A percentile compares a stretch with the other conserved stretches of the same genome.
Evolutionary conservation across 1,140 invertebrate species (phyloP).

Genomic region (Sycophaga agraensis): DNA sequence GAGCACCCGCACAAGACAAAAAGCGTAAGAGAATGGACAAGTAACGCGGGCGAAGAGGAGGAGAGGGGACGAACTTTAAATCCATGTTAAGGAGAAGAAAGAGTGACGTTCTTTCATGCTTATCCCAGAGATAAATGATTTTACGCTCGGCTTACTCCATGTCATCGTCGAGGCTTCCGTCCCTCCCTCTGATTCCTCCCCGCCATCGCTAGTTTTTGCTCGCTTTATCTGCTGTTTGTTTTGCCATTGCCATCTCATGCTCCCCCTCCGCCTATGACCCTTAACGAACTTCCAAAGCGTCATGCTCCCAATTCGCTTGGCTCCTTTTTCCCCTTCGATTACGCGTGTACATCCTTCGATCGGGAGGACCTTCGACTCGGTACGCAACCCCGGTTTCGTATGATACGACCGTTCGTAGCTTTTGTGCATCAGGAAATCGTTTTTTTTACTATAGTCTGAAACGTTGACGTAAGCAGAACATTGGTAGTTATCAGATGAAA

Average conservation of each 20-base stretch:
- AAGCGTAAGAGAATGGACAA: conserved; percentile 11
- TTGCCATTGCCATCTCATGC: conserved; percentile 4
- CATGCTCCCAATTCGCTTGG: conserved; percentile 10
- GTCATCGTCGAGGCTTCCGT: conserved; percentile 45
- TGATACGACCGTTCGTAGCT: no score
- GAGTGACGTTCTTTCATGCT: conserved; percentile 44
- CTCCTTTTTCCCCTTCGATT: neutral
- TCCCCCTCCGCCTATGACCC: conserved; percentile 3
- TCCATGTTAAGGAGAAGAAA: conserved; percentile 43
- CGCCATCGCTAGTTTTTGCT: conserved; percentile 2
- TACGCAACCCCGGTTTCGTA: no score
- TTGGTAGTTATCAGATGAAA: no score
- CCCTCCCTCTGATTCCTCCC: conserved; percentile 33
- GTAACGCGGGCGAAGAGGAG: conserved; percentile 1
- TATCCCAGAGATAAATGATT: conserved; percentile 57
- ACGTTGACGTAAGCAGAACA: no score
- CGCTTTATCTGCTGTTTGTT: conserved; percentile 26
- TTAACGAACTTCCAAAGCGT: conserved; percentile 22
- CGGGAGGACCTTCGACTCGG: no score
- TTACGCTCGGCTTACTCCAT: conserved; percentile 52
- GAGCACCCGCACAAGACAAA: neutral
- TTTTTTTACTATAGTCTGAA: no score
- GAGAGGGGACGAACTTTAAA: conserved; percentile 38
- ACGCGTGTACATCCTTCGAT: neutral
- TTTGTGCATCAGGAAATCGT: no score